Evolutionary conservation across 2,888 invertebrate species (phyloP).

Genomic region (Sussaba pulchella): DNA sequence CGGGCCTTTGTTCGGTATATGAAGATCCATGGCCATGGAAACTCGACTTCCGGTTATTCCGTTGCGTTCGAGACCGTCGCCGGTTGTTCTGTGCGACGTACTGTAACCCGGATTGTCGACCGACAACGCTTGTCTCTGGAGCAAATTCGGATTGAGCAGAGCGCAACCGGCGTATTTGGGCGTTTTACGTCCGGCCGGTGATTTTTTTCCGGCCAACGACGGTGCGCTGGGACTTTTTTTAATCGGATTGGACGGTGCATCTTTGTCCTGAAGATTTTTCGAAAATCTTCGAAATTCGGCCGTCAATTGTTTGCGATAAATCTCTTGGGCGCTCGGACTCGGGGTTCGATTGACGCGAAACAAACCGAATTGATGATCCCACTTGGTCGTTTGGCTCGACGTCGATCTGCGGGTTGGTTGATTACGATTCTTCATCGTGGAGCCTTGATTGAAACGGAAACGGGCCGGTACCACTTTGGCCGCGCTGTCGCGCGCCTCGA

Average conservation of each 20-base stretch:
- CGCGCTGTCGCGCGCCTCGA: constrained; percentile 97
- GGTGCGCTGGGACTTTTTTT: constrained; percentile 88
- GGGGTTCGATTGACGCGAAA: constrained; percentile 86
- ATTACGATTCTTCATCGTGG: constrained; percentile 77
- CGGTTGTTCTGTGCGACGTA: constrained; percentile 76
- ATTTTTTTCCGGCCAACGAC: constrained; percentile 84
- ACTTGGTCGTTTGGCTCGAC: constrained; percentile 85
- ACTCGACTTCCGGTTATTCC: constrained; percentile 88
- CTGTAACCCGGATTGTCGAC: constrained; percentile 90
- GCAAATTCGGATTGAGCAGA: constrained; percentile 87
- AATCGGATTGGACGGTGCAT: constrained; percentile 76
- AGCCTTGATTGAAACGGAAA: constrained; percentile 82
- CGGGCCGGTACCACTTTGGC: constrained; percentile 95
- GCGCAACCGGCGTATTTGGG: constrained; percentile 85
- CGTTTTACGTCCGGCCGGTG: constrained; percentile 76
- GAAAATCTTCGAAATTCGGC: constrained; percentile 83
- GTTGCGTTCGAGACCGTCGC: constrained; percentile 85
- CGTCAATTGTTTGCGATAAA: constrained; percentile 79
- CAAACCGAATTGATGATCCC: constrained; percentile 89
- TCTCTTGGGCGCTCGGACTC: constrained; percentile 84
- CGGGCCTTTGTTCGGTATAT: constrained; percentile 87
- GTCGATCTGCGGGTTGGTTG: constrained; percentile 84
- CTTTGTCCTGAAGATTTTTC: constrained; percentile 78
- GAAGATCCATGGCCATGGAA: constrained; percentile 91
- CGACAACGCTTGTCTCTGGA: constrained; percentile 92